Evolutionary conservation across 92 coral and sea anemone genomes (phyloP).

Genomic region (Porites lobata): DNA sequence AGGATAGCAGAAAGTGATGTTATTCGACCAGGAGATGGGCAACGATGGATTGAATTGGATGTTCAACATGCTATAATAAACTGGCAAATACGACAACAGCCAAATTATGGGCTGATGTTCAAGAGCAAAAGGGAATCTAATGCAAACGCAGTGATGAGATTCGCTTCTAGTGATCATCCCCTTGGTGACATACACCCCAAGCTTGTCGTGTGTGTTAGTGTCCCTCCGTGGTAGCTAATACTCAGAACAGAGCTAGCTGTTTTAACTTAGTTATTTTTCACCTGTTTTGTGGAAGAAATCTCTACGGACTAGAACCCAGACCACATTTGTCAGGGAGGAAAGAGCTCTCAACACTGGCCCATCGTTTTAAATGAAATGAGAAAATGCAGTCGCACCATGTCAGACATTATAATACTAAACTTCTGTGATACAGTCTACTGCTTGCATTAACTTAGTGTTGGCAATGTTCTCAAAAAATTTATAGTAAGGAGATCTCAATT

Average conservation of each 20-base stretch:
- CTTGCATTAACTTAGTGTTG: too few species aligned
- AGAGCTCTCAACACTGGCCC: too few species aligned
- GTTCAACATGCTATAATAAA: conserved; percentile 79
- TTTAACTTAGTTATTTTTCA: too few species aligned
- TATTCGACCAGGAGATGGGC: conserved; percentile 61
- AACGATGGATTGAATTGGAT: conserved; percentile 82
- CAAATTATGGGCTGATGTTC: conserved; percentile 95
- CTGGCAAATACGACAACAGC: conserved; percentile 90
- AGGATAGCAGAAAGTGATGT: conserved; percentile 81
- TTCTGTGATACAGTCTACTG: too few species aligned
- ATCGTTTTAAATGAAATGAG: too few species aligned
- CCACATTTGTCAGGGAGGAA: too few species aligned
- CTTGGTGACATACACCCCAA: conserved; percentile 75
- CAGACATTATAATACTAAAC: too few species aligned
- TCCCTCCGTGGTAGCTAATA: conserved; percentile 81
- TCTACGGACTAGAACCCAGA: too few species aligned
- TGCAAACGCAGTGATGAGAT: conserved; percentile 79
- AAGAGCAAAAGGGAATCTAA: conserved; percentile 83
- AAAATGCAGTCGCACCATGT: too few species aligned
- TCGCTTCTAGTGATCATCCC: conserved; percentile 82
- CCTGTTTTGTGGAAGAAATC: too few species aligned
- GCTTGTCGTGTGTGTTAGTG: conserved; percentile 78
- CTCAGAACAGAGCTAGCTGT: background rate
- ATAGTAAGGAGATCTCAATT: too few species aligned
- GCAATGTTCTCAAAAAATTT: too few species aligned